A percentile compares a stretch with the other conserved stretches of the same genome.
Conservation (phyloP, 2,113 vertebrate species). For the Colossoma macropomum region DNA sequence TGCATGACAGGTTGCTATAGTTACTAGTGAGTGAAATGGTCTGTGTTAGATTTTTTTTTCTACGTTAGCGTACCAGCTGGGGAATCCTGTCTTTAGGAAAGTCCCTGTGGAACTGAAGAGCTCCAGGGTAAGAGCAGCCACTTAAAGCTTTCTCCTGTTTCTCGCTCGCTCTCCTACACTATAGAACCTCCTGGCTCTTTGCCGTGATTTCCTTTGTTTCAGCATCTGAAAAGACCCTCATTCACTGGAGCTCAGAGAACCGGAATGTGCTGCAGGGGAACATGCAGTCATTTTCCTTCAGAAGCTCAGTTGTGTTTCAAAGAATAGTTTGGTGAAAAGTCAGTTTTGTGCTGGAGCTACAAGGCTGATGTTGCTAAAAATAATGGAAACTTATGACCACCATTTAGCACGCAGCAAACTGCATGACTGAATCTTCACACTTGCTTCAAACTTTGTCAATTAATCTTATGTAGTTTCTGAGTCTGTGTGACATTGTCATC, state of each 20-base stretch:
- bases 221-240: not conserved
- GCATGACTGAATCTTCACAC: no score
- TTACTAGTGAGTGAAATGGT: not conserved
- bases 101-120: not conserved
- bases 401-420: no score
- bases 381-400: no score
- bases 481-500: no score
- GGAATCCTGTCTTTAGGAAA: not conserved
- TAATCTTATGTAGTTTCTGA: no score
- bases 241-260: not conserved
- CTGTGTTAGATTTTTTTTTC: not conserved
- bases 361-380: no score
- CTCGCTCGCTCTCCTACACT: not conserved
- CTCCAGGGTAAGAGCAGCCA: not conserved
- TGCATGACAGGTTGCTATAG: not conserved
- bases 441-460: no score
- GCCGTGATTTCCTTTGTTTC: not conserved
- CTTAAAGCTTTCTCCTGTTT: not conserved
- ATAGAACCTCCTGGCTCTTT: not conserved
- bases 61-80: not conserved
- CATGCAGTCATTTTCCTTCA: not conserved
- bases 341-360: no score
- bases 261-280: not conserved
- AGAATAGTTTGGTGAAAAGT: no score
- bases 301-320: not conserved